Evolutionary conservation across 64 coral and sea anemone species (phyloP), one percentile per base, ranked within the genome.

Genomic region (Actinia equina): DNA sequence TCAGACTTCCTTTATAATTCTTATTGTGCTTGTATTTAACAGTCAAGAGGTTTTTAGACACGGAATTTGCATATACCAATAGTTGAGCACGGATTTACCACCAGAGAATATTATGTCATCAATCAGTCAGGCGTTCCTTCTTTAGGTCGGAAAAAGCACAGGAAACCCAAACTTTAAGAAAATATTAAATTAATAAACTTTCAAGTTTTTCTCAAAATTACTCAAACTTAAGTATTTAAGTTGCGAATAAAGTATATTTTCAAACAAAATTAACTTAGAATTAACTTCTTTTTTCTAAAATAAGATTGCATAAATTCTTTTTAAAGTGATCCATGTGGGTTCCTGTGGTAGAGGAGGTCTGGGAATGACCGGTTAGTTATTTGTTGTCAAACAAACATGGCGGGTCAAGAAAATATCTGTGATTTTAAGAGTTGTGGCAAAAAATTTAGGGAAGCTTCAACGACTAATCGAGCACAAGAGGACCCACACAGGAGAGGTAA

Each of bases 341-440:
- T 69, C 10, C 63, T 25, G 46, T 49, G n/a, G 69, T 74, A 26
- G 69, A 74, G 41, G 26, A 26, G 69, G 69, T 14, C 69, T 74
- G 69, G 69, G 69, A 2, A 30, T 74, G 0, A 41, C 69, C 69
- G 26, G 69, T 74, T 74, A 12, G 55, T 57, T 2, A 17, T 46
- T 81, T 81, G 78, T 81, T 81, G n/a, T 25, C 78, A 81, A 87
- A 92, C 57, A 92, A 87, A 92, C 57, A 92, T 92, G 90, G 90
- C 90, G 90, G 85, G 8, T 6, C 17, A 13, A 15, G 17, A 56
- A n/a, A 79, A 83, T 1, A 45, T 25, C 0, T 51, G 86, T 55
- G 60, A 61, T 25, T 87, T 79, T 46, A 53, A 59, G 26, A 85
- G 86, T 41, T 92, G 90, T 76, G 85, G 85, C 15, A 92, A 92